These are phyloP conservation scores for Enteromius anoplus DNA, from an alignment of 2,797 vertebrate species.

Conservation along the genomic window DNA sequence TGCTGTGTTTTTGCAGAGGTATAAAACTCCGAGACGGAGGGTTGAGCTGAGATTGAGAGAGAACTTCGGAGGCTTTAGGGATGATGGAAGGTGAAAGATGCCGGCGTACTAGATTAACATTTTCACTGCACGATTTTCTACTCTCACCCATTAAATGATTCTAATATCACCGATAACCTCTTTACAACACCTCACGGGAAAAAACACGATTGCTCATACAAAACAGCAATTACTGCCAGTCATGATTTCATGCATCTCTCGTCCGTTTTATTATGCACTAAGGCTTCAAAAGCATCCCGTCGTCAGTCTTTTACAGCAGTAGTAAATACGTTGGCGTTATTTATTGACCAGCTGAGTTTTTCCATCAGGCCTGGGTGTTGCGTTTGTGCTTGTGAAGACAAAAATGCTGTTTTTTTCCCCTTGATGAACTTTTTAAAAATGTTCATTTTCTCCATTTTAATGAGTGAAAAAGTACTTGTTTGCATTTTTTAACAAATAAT, in stretches of 20 bases:
- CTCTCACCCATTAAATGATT: constrained; percentile 26
- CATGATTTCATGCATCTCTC: constrained; percentile 68
- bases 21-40: constrained; percentile 17
- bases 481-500: too few species aligned
- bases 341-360: constrained; percentile 71
- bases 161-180: constrained; percentile 33
- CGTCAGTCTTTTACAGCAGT: constrained; percentile 69
- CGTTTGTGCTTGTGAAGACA: constrained; percentile 39
- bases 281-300: constrained; percentile 71
- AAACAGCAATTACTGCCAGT: constrained; percentile 68
- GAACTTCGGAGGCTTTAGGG: constrained; percentile 11
- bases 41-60: constrained; percentile 21
- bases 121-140: constrained; percentile 14
- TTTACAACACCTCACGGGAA: constrained; percentile 27
- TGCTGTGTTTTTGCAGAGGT: constrained; percentile 1
- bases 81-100: constrained; percentile 70
- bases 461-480: not conserved
- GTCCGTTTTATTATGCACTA: constrained; percentile 67
- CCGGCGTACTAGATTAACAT: constrained; percentile 51
- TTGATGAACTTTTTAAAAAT: not conserved
- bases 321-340: constrained; percentile 68
- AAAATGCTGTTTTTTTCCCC: not conserved
- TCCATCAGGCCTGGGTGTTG: constrained; percentile 63
- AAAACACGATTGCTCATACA: constrained; percentile 34
- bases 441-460: not conserved